Percentiles rank a stretch among this genome's conserved stretches.
These are phyloP conservation scores for Stratiolaelaps scimitus DNA, from an alignment of 1,140 invertebrate species.

Conservation along the genomic window DNA sequence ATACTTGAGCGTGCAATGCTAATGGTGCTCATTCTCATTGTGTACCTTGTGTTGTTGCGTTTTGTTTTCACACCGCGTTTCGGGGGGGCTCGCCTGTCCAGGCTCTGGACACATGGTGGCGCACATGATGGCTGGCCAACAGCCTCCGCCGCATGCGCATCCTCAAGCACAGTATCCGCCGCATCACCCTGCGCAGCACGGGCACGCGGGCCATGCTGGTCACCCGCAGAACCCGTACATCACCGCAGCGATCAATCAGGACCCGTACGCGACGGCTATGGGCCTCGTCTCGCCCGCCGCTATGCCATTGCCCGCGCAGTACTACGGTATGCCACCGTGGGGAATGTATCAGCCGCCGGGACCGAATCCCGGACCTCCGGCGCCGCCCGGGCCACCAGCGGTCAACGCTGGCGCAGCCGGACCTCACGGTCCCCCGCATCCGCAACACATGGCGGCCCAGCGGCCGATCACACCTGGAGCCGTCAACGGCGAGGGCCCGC, in stretches of 20 bases:
- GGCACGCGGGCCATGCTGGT: constrained; percentile 32
- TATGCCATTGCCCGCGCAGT: constrained; percentile 41
- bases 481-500: constrained; percentile 35
- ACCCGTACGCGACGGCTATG: constrained; percentile 38
- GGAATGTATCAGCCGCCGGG: constrained; percentile 43
- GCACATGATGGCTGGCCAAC: constrained; percentile 24
- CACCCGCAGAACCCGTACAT: constrained; percentile 28
- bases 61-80: not conserved
- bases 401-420: constrained; percentile 52
- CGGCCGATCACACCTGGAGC: constrained; percentile 33
- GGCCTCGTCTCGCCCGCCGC: constrained; percentile 39
- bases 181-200: constrained; percentile 31
- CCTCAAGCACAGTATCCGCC: constrained; percentile 33
- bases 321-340: constrained; percentile 47
- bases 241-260: constrained; percentile 30
- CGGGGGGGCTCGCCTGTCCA: not conserved
- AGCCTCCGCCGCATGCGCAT: constrained; percentile 28
- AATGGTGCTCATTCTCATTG: not conserved
- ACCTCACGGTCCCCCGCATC: constrained; percentile 39
- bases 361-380: constrained; percentile 45
- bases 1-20: too few species aligned
- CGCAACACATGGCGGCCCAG: constrained; percentile 46
- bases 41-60: constrained; percentile 22
- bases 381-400: constrained; percentile 52
- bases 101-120: constrained; percentile 29